phyloP scores from a whole-genome alignment of 2,113 vertebrate genomes.

The Hemicordylus capensis region DNA sequence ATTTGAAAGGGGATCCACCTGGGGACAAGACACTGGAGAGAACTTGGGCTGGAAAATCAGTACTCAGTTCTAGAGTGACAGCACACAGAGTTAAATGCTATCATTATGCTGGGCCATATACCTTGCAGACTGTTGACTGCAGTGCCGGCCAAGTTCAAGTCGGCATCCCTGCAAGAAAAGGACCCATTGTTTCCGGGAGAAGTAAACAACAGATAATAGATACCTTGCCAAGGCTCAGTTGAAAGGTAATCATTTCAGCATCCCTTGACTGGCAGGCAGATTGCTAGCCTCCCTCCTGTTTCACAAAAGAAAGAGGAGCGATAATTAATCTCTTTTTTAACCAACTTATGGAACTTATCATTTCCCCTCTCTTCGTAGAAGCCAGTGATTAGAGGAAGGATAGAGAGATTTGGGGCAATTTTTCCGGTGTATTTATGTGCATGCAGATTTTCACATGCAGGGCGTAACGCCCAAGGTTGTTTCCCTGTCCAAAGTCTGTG shows the following conservation, averaged over 20 bases:
- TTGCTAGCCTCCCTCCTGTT: background rate
- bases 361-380: background rate
- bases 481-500: too few species aligned
- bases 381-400: background rate
- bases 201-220: constrained; percentile 21
- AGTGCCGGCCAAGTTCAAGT: background rate
- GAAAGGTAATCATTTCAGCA: constrained; percentile 3
- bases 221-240: background rate
- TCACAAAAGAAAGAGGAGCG: background rate
- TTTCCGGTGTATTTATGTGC: background rate
- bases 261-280: background rate
- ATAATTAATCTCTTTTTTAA: constrained; percentile 18
- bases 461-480: background rate
- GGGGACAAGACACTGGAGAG: background rate
- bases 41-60: background rate
- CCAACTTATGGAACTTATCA: background rate
- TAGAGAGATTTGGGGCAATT: background rate
- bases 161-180: background rate
- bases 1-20: background rate
- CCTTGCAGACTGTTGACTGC: background rate
- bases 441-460: background rate
- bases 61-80: background rate
- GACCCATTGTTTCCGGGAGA: background rate
- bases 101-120: background rate
- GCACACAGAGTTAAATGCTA: background rate